Evolutionary conservation across 2,113 vertebrate genomes (phyloP), one percentile per base, ranked within the genome.

Genomic region (Puntigrus tetrazona): DNA sequence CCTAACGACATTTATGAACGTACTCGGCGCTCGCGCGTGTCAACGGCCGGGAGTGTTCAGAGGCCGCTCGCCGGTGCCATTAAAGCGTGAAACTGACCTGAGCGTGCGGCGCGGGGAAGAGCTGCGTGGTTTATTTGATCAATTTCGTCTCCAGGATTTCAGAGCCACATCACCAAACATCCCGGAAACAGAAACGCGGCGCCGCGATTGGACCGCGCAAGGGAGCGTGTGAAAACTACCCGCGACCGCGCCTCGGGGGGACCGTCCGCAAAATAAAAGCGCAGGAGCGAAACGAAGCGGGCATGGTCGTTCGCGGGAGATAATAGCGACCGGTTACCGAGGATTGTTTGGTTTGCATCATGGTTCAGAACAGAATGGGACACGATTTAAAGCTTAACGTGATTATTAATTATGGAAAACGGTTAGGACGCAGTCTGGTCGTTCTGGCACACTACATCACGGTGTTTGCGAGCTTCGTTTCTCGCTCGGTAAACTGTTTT

Each of bases 141-240:
- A 89, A 91, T 90, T 88, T 91, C 90, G 88, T 92, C 88, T 90
- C 90, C 87, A 88, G 91, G 90, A 90, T 92, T 92, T 91, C 84
- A 88, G 85, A 93, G 94, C 94, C 94, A 95, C 94, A 94, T 95
- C 94, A 94, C 91, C 94, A 94, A 93, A 94, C 91, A 92, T 70
- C 91, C 94, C 93, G 94, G 94, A 95, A 95, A 91, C 92, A 88
- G 89, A 92, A 86, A 69, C 90, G 36, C 90, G 87, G 18, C 9
- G 70, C 88, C 65, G 65, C 89, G 92, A 95, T 95, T 94, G 94
- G 94, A 81, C 90, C 76, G 87, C 86, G 70, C 27, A 90, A 93
- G 93, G 91, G 89, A 88, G 79, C 5, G 91, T 91, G 27, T 70
- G 41, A 61, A 89, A 91, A 74, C 86, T 47, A 18, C n/a, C n/a